Evolutionary conservation across 2,113 vertebrate species (phyloP).

Genomic region (Micronycteris hirsuta): DNA sequence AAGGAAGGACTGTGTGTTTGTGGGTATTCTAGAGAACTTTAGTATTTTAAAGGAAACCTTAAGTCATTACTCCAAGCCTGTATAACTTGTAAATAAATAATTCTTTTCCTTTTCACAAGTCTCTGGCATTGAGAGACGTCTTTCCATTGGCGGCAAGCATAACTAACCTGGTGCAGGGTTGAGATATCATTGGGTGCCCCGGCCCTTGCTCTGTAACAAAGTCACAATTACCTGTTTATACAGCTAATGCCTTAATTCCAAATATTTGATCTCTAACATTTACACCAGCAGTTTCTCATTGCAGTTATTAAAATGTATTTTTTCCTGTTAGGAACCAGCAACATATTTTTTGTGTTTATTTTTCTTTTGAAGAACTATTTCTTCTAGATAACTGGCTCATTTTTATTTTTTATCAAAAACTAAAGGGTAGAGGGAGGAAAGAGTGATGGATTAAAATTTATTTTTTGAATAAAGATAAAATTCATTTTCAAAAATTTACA

Average conservation of each 20-base stretch:
- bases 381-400: constrained; percentile 83
- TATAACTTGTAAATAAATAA: no score
- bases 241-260: constrained; percentile 85
- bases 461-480: constrained; percentile 84
- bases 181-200: no score
- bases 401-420: constrained; percentile 88
- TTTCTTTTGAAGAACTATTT: constrained; percentile 77
- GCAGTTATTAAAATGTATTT: constrained; percentile 81
- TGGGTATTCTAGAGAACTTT: no score
- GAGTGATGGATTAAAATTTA: constrained; percentile 69
- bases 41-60: no score
- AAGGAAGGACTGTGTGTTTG: no score
- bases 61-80: no score
- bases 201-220: no score
- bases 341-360: constrained; percentile 73
- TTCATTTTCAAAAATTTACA: constrained; percentile 86
- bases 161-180: no score
- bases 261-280: constrained; percentile 85
- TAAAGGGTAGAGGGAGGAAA: constrained; percentile 76
- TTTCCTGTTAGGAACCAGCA: constrained; percentile 86
- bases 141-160: no score
- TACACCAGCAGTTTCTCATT: constrained; percentile 84
- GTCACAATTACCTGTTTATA: constrained; percentile 87
- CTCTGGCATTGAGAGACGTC: no score
- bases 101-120: no score